Conservation (phyloP, 2,888 invertebrate genomes). For the Dastarcus helophoroides region DNA sequence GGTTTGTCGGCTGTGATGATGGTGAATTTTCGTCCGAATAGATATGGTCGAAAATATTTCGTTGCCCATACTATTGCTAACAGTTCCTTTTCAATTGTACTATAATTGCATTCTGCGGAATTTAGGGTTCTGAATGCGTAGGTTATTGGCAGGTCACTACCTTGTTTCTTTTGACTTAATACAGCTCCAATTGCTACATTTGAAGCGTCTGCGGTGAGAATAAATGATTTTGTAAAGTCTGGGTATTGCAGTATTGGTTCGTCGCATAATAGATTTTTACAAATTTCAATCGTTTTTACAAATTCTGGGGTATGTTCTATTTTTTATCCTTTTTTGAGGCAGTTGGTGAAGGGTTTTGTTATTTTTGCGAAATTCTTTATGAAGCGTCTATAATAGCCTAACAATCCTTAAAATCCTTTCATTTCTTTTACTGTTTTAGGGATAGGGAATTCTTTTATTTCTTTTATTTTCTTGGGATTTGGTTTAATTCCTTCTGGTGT, state of each 20-base stretch:
- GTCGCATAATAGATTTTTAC: conserved; percentile 10
- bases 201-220: too few relatives aligned
- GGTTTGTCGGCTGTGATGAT: too few relatives aligned
- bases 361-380: conserved; percentile 12
- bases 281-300: conserved; percentile 7
- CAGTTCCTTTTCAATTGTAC: too few relatives aligned
- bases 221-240: too few relatives aligned
- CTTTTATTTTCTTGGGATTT: conserved; percentile 10
- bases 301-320: conserved; percentile 5
- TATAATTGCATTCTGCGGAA: too few relatives aligned
- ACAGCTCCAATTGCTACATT: too few relatives aligned
- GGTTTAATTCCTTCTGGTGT: conserved; percentile 8
- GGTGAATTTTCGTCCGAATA: too few relatives aligned
- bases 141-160: too few relatives aligned
- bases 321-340: conserved; percentile 10
- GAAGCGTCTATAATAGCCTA: conserved; percentile 11
- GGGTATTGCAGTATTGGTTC: conserved; percentile 14
- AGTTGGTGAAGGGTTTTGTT: conserved; percentile 11
- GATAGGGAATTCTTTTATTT: conserved; percentile 8
- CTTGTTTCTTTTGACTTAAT: too few relatives aligned
- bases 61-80: too few relatives aligned
- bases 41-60: too few relatives aligned
- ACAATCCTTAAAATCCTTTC: conserved; percentile 7
- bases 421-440: conserved; percentile 10
- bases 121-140: too few relatives aligned